Conservation (phyloP, 2,113 vertebrate species). For the Amphiprion percula region DNA sequence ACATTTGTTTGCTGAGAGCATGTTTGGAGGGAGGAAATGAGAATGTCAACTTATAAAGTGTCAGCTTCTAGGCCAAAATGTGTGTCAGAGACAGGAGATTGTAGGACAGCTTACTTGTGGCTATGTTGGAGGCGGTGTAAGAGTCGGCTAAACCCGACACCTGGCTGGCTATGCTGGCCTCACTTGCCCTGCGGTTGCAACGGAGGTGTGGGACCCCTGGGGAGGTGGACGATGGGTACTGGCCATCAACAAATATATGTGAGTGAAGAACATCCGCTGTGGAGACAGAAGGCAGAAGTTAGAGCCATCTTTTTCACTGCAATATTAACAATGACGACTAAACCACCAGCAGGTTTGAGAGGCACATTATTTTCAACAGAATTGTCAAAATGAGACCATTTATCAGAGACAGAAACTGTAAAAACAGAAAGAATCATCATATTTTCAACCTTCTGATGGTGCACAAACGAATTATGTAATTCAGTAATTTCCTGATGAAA, state of each 20-base stretch:
- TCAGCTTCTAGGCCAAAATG: constrained; percentile 40
- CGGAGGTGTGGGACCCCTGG: constrained; percentile 85
- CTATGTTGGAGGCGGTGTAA: constrained; percentile 93
- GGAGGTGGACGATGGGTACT: constrained; percentile 84
- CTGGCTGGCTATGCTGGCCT: constrained; percentile 97
- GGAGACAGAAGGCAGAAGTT: constrained; percentile 31
- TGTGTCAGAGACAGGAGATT: background rate
- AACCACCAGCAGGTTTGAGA: too few relatives aligned
- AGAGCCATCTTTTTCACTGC: too few relatives aligned
- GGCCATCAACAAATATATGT: constrained; percentile 79
- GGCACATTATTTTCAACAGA: too few relatives aligned
- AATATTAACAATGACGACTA: too few relatives aligned
- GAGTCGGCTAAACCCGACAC: constrained; percentile 94
- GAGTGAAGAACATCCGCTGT: constrained; percentile 82
- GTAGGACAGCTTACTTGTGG: constrained; percentile 90
- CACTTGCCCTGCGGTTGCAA: constrained; percentile 89
- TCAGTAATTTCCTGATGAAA: too few relatives aligned
- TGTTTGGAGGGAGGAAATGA: constrained; percentile 59
- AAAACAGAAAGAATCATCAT: too few relatives aligned
- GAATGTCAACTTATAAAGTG: constrained; percentile 56
- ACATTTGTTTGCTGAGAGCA: constrained; percentile 85
- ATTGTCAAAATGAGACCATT: too few relatives aligned
- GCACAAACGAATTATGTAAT: too few relatives aligned
- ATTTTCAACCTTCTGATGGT: too few relatives aligned
- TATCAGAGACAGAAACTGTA: too few relatives aligned